Conservation (phyloP, 2,888 invertebrate species). For the Leucophenga maculata region DNA sequence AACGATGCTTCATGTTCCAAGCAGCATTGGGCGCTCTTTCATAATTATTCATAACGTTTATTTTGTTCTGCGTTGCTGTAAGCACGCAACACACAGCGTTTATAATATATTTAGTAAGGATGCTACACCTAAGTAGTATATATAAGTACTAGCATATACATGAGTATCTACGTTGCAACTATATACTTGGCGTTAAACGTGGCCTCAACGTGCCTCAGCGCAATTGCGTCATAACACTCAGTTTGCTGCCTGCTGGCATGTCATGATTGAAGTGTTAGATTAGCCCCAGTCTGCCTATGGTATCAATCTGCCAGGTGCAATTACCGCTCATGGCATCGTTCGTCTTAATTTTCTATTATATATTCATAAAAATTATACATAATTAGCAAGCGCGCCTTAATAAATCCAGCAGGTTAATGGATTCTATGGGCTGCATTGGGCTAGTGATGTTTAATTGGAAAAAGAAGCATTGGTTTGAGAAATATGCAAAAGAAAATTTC, state of each 20-base stretch:
- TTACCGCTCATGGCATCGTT: not conserved
- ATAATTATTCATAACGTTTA: slow-evolving; percentile 20
- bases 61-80: not conserved
- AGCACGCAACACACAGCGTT: not conserved
- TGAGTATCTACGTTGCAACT: not conserved
- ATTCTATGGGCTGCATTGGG: too few species aligned
- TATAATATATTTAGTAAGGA: not conserved
- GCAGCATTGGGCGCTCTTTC: not conserved
- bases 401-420: slow-evolving; percentile 16
- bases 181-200: not conserved
- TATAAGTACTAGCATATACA: not conserved
- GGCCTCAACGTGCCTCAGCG: not conserved
- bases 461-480: too few species aligned
- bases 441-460: too few species aligned
- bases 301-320: not conserved
- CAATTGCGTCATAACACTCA: too few species aligned
- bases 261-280: slow-evolving; percentile 10
- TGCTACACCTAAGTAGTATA: not conserved
- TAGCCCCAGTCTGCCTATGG: not conserved
- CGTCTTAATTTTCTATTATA: slow-evolving; percentile 16
- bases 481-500: too few species aligned
- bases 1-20: not conserved
- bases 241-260: not conserved
- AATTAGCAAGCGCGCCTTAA: not conserved
- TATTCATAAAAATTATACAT: slow-evolving; percentile 1